Percentiles rank a stretch among this genome's conserved stretches.
These are phyloP conservation scores for Apomyelois bistriatella DNA, from an alignment of 2,888 invertebrate species.

Conservation along the genomic window DNA sequence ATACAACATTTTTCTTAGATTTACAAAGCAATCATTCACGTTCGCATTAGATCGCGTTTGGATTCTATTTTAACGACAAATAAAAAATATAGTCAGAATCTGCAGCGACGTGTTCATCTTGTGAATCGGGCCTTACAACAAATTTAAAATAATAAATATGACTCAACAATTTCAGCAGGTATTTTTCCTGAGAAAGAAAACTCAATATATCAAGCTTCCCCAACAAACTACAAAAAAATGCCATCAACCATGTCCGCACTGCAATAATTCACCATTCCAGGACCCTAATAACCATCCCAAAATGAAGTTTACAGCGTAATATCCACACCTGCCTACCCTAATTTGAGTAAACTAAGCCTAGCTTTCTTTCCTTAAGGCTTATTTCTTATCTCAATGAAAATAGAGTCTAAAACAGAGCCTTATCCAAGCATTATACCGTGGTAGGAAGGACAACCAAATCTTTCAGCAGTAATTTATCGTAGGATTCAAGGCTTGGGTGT, in stretches of 20 bases:
- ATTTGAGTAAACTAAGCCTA: background rate
- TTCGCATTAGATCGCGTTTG: too few relatives aligned
- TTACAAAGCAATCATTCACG: too few relatives aligned
- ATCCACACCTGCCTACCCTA: background rate
- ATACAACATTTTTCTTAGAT: too few relatives aligned
- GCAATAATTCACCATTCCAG: background rate
- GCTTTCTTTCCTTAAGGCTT: background rate
- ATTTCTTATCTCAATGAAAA: background rate
- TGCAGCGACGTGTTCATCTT: too few relatives aligned
- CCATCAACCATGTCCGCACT: background rate
- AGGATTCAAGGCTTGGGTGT: conserved; percentile 11
- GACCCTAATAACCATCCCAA: background rate
- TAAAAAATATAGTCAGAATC: too few relatives aligned
- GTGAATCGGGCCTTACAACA: too few relatives aligned
- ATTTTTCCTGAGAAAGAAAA: too few relatives aligned
- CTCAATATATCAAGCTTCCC: too few relatives aligned
- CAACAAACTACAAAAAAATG: background rate
- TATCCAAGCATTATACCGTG: background rate
- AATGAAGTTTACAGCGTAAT: conserved; percentile 1
- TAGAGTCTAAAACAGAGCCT: background rate
- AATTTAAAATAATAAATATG: too few relatives aligned
- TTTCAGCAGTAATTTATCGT: conserved; percentile 12
- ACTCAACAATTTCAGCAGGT: too few relatives aligned
- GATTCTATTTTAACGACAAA: too few relatives aligned
- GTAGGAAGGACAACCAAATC: background rate